These are phyloP conservation scores for Arrhamphus sclerolepis DNA, from an alignment of 2,797 vertebrate genomes.

Conservation along the genomic window DNA sequence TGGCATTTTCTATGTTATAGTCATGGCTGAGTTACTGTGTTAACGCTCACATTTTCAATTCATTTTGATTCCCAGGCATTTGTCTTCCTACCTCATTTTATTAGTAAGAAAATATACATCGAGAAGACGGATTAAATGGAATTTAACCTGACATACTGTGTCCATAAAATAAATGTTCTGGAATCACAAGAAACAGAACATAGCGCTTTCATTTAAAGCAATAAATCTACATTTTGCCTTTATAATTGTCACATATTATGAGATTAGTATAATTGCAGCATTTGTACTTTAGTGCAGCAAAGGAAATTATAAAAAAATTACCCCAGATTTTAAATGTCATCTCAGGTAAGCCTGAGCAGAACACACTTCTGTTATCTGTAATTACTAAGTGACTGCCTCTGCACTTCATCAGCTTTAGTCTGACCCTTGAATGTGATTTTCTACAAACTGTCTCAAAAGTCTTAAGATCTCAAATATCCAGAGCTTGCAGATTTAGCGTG, in stretches of 20 bases:
- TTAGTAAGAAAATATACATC: slow-evolving; percentile 1
- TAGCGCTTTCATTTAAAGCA: no score
- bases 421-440: slow-evolving; percentile 46
- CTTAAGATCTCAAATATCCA: slow-evolving; percentile 34
- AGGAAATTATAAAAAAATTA: slow-evolving; percentile 14
- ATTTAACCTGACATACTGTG: neutral
- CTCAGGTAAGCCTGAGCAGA: slow-evolving; percentile 14
- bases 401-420: slow-evolving; percentile 49
- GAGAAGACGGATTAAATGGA: neutral
- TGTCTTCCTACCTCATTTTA: neutral
- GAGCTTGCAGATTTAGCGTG: slow-evolving; percentile 42
- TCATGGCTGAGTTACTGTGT: neutral
- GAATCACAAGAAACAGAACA: no score
- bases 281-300: slow-evolving; percentile 8
- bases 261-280: slow-evolving; percentile 31
- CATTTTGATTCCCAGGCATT: neutral
- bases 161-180: no score
- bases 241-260: slow-evolving; percentile 20
- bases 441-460: slow-evolving; percentile 42
- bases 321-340: slow-evolving; percentile 16
- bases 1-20: neutral
- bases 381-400: slow-evolving; percentile 24
- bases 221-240: slow-evolving; percentile 5
- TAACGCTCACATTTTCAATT: neutral
- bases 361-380: slow-evolving; percentile 18